Evolutionary conservation across 2,888 invertebrate species (phyloP).

Genomic region (Listrodromus nycthemerus): DNA sequence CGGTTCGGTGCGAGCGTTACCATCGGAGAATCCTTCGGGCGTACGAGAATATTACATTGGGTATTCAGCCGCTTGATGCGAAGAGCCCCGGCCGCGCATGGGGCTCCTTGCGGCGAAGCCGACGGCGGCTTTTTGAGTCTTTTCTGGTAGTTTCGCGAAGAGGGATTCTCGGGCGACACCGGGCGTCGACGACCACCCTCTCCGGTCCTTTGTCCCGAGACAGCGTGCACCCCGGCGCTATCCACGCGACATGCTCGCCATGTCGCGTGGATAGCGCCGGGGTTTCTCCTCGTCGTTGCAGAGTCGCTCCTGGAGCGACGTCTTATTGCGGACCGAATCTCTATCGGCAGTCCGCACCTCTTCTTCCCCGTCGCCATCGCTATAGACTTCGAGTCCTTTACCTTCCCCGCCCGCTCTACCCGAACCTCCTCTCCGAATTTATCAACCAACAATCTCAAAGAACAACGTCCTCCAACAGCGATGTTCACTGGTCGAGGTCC

Average conservation of each 20-base stretch:
- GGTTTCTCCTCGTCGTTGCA: conserved; percentile 31
- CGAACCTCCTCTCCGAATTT: background rate
- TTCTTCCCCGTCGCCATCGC: conserved; percentile 21
- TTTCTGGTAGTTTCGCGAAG: conserved; percentile 32
- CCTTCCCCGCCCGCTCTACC: background rate
- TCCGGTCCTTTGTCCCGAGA: conserved; percentile 53
- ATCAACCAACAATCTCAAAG: background rate
- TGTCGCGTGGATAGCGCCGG: conserved; percentile 29
- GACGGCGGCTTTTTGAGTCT: conserved; percentile 30
- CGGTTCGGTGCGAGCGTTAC: conserved; percentile 23
- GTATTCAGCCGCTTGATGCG: conserved; percentile 69
- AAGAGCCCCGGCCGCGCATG: conserved; percentile 34
- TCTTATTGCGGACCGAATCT: conserved; percentile 51
- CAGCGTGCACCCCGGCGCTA: conserved; percentile 28
- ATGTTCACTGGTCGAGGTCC: background rate
- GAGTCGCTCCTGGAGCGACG: conserved; percentile 21
- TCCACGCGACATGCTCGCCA: conserved; percentile 34
- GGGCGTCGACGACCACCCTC: conserved; percentile 53
- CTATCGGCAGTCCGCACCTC: conserved; percentile 33
- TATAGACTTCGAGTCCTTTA: background rate
- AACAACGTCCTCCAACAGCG: background rate
- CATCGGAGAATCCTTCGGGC: conserved; percentile 50
- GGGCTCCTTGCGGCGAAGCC: conserved; percentile 20
- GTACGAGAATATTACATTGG: conserved; percentile 67
- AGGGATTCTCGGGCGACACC: conserved; percentile 43